A percentile compares a stretch with the other conserved stretches of the same genome.
phyloP scores from a whole-genome alignment of 2,888 invertebrate genomes.

The Apeira syringaria region DNA sequence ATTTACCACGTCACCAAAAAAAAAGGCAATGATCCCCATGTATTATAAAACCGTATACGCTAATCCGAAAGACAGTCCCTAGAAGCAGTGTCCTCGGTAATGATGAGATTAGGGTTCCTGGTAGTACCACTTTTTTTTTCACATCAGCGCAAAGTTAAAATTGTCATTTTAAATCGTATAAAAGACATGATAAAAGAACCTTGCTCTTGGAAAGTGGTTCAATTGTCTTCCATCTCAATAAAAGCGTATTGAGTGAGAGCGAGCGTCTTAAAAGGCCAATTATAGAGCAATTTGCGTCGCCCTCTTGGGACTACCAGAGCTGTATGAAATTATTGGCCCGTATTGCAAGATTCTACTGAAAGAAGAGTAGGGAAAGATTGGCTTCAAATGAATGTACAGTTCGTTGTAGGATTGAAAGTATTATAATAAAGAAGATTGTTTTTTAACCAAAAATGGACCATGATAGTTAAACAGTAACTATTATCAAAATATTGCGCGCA shows the following conservation, averaged over 20 bases:
- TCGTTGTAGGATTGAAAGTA: neutral
- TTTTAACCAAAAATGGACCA: too few species aligned
- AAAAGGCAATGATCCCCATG: too few species aligned
- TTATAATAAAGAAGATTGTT: too few species aligned
- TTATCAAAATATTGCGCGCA: too few species aligned
- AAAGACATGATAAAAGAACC: slow-evolving; percentile 4
- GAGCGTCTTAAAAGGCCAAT: slow-evolving; percentile 76
- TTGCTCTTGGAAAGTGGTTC: slow-evolving; percentile 12
- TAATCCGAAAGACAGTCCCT: too few species aligned
- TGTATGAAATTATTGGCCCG: slow-evolving; percentile 67
- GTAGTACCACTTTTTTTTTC: too few species aligned
- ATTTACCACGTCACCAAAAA: too few species aligned
- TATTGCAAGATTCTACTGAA: slow-evolving; percentile 40
- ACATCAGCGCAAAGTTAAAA: too few species aligned
- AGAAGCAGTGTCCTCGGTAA: too few species aligned
- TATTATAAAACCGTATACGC: too few species aligned
- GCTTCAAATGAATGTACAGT: neutral
- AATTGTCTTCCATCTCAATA: slow-evolving; percentile 52
- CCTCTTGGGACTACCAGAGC: slow-evolving; percentile 38
- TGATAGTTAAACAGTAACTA: too few species aligned
- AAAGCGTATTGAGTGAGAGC: slow-evolving; percentile 59
- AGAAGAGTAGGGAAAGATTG: neutral
- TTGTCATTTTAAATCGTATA: slow-evolving; percentile 1
- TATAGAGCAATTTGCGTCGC: slow-evolving; percentile 72
- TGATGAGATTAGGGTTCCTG: too few species aligned